These are phyloP conservation scores for Austrofundulus limnaeus DNA, from an alignment of 2,113 vertebrate genomes.

Conservation along the genomic window DNA sequence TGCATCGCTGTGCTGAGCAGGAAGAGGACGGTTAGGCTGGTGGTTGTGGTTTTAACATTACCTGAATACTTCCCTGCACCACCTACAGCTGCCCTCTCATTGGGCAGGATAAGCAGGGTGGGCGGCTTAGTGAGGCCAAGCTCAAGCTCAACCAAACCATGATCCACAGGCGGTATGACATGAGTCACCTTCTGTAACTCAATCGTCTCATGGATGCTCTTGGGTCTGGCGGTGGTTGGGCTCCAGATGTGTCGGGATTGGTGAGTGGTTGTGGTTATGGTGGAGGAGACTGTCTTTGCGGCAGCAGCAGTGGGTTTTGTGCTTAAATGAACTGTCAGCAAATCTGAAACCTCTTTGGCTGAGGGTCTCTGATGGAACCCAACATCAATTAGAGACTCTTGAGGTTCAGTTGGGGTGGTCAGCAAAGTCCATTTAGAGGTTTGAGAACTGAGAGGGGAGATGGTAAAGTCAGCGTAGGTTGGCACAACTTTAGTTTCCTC, in stretches of 20 bases:
- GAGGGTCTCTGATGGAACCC: constrained; percentile 53
- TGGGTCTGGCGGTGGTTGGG: constrained; percentile 49
- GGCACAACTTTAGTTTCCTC: background rate
- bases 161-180: constrained; percentile 73
- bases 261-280: constrained; percentile 28
- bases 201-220: constrained; percentile 9
- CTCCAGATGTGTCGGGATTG: constrained; percentile 55
- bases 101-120: constrained; percentile 75
- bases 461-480: constrained; percentile 24
- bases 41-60: constrained; percentile 67
- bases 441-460: constrained; percentile 54
- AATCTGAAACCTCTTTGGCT: constrained; percentile 21
- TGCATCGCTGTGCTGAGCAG: constrained; percentile 60
- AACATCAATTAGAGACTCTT: constrained; percentile 60
- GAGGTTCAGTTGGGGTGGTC: constrained; percentile 46
- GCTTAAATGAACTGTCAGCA: constrained; percentile 4
- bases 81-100: constrained; percentile 81
- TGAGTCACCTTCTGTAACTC: constrained; percentile 47
- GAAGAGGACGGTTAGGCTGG: constrained; percentile 66
- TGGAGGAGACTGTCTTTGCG: background rate
- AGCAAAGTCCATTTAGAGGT: constrained; percentile 52
- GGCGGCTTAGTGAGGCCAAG: constrained; percentile 56
- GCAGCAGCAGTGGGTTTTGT: constrained; percentile 24
- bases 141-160: constrained; percentile 60
- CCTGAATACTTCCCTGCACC: constrained; percentile 68